A percentile compares a stretch with the other conserved stretches of the same genome.
Evolutionary conservation across 2,113 vertebrate genomes (phyloP).

Genomic region (Serilophus lunatus): DNA sequence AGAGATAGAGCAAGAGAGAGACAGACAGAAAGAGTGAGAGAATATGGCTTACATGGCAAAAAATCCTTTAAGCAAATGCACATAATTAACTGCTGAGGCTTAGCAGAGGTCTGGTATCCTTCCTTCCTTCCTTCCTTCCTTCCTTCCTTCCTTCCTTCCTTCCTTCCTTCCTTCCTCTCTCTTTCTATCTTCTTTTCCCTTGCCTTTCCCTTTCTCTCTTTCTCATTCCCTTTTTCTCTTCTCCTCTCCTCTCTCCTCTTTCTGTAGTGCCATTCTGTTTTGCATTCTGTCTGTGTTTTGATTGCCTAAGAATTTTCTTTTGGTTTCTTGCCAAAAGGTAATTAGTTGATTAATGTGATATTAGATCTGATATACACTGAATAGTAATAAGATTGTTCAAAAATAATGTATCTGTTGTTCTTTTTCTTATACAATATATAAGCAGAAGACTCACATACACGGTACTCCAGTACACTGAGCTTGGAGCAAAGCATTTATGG

Average conservation of each 20-base stretch:
- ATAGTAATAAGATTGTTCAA: not conserved
- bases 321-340: not conserved
- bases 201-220: too few species aligned
- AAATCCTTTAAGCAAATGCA: not conserved
- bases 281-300: not conserved
- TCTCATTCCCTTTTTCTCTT: too few species aligned
- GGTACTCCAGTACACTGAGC: not conserved
- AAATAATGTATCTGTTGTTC: not conserved
- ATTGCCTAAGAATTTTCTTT: not conserved
- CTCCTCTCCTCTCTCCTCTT: too few species aligned
- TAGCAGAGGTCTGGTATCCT: not conserved
- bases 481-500: not conserved
- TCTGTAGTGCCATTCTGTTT: not conserved
- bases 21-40: too few species aligned
- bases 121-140: too few species aligned
- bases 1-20: too few species aligned
- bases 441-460: not conserved
- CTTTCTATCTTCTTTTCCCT: too few species aligned
- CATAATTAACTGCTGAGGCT: not conserved
- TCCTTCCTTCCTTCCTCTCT: too few species aligned
- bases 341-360: not conserved
- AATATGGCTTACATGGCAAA: accelerated
- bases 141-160: too few species aligned
- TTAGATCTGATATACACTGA: not conserved
- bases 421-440: not conserved